These are phyloP conservation scores for Rhingia rostrata DNA, from an alignment of 2,888 invertebrate genomes.

Conservation along the genomic window DNA sequence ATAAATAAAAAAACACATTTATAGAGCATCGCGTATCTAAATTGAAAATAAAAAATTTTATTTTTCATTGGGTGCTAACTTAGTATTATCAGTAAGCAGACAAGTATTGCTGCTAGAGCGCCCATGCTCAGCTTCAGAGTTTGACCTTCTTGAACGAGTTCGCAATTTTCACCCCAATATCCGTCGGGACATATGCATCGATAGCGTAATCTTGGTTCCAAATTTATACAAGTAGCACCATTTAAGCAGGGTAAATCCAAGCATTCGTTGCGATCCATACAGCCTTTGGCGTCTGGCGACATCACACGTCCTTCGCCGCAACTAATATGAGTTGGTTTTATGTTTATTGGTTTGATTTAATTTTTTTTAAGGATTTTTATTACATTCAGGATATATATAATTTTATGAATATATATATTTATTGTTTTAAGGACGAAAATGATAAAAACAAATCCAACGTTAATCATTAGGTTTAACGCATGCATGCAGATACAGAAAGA, in stretches of 20 bases:
- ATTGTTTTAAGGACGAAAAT: constrained; percentile 22
- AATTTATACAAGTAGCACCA: constrained; percentile 95
- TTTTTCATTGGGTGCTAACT: constrained; percentile 87
- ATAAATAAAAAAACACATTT: constrained; percentile 11
- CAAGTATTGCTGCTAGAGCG: constrained; percentile 97
- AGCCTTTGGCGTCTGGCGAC: constrained; percentile 95
- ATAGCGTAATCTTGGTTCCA: constrained; percentile 92
- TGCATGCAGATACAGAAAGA: constrained; percentile 58
- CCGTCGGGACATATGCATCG: constrained; percentile 96
- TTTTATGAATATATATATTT: constrained; percentile 10
- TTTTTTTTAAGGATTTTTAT: constrained; percentile 39
- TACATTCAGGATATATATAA: constrained; percentile 55
- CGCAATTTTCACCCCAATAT: constrained; percentile 97
- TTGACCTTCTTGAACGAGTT: constrained; percentile 96
- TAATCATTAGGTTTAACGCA: constrained; percentile 52
- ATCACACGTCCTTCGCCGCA: constrained; percentile 96
- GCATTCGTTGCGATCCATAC: constrained; percentile 98
- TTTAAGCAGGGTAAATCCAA: constrained; percentile 96
- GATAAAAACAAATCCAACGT: constrained; percentile 20
- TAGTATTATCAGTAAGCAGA: constrained; percentile 97
- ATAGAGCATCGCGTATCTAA: constrained; percentile 56
- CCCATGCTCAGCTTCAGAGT: constrained; percentile 98
- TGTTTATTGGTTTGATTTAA: constrained; percentile 9
- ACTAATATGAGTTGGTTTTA: constrained; percentile 83
- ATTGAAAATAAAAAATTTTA: constrained; percentile 18